Base-by-base conservation (phyloP, 2,797 vertebrate genomes). In the Sebastolobus altivelis region DNA sequence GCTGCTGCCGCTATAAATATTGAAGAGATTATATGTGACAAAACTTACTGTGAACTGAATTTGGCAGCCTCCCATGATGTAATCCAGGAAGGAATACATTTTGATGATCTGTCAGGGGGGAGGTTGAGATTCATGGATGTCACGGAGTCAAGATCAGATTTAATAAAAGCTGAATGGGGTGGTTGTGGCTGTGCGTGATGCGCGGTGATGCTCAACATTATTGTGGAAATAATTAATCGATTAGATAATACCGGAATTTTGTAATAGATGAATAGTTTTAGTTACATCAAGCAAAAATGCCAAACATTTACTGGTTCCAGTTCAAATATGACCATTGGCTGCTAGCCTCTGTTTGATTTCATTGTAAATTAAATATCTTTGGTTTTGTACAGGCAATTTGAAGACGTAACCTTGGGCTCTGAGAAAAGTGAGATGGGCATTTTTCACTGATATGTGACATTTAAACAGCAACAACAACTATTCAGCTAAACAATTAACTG, bases 41-140 rank as follows among this genome's bases (percentile, higher is more conserved):
- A 59, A 96, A 96, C 97, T 96, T 94, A 99, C 98, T 88, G 98
- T 99, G 95, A 99, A 99, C 96, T 99, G 99, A 95, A 99, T 99
- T 93, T 99, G 99, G 94, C 99, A 99, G 92, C 99, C 99, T 75
- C 98, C 99, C 99, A 99, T 99, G 92, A 99, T 99, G 90, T 99
- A 99, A 93, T 99, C 99, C 95, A 99, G 92, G 94, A 99, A 99
- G 40, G 99, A 99, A 93, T 99, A 98, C 98, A 99, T 99, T 97
- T 99, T 99, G 95, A 99, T 99, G 88, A 99, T 97, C 99, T 99
- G 95, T 65, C 87, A 79, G 76, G 70, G 56, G 25, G 20, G 25
- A 89, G 18, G 75, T 35, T 55, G 40, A 59, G 63, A 72, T 86
- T 73, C 54, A 65, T 46, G 22, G 49, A 59, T 25, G 43, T 58